These are phyloP conservation scores for Drosophila robusta DNA, from an alignment of 2,888 invertebrate species.

Conservation along the genomic window DNA sequence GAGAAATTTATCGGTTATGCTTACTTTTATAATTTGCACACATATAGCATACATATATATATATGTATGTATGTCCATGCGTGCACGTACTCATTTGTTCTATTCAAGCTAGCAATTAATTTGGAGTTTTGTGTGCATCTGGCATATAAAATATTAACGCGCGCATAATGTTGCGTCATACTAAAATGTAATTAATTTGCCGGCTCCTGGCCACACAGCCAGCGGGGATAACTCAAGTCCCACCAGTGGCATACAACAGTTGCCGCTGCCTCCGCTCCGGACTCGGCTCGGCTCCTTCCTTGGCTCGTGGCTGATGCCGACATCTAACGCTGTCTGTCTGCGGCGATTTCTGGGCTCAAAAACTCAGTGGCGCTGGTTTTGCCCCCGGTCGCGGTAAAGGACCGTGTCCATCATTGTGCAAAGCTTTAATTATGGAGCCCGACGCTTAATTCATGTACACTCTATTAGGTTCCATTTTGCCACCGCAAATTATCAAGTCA, in stretches of 20 bases:
- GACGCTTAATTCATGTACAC: slow-evolving; percentile 79
- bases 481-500: slow-evolving; percentile 79
- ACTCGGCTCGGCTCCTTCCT: slow-evolving; percentile 16
- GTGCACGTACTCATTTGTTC: slow-evolving; percentile 23
- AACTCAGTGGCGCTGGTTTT: slow-evolving; percentile 19
- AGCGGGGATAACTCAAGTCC: slow-evolving; percentile 19
- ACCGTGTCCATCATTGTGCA: slow-evolving; percentile 70
- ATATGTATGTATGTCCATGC: not conserved
- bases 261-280: slow-evolving; percentile 7
- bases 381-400: slow-evolving; percentile 51
- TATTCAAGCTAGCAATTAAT: slow-evolving; percentile 67
- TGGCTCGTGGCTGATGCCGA: slow-evolving; percentile 10
- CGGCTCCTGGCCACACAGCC: slow-evolving; percentile 46
- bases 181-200: slow-evolving; percentile 80
- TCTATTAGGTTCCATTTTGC: slow-evolving; percentile 73
- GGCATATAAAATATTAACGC: slow-evolving; percentile 72
- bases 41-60: not conserved
- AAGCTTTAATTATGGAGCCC: slow-evolving; percentile 76
- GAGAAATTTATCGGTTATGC: slow-evolving; percentile 38
- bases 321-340: slow-evolving; percentile 6
- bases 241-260: not conserved
- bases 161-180: slow-evolving; percentile 56
- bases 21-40: not conserved
- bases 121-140: slow-evolving; percentile 46
- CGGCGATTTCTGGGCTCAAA: slow-evolving; percentile 20